Evolutionary conservation across 2,888 invertebrate species (phyloP).

Genomic region (Leptinotarsa haldemani): DNA sequence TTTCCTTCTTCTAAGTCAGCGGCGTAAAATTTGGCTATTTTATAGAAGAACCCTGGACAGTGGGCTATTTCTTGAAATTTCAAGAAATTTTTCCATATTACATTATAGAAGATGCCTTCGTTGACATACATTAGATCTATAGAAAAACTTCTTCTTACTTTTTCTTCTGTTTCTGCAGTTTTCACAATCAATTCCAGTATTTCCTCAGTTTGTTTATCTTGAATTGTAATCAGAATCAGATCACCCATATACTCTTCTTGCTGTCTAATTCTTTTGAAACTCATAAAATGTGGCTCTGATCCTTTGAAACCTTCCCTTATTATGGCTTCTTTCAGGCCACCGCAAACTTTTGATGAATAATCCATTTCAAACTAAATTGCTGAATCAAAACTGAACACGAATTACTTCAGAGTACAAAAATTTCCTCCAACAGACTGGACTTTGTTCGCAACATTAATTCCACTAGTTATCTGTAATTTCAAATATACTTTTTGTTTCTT

Average conservation of each 20-base stretch:
- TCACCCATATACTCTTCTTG: background rate
- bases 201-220: background rate
- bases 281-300: background rate
- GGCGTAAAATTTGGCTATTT: slow-evolving; percentile 30
- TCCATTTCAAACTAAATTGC: background rate
- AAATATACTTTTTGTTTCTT: no score
- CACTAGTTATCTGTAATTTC: no score
- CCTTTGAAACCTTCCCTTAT: background rate
- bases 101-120: slow-evolving; percentile 38
- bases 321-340: background rate
- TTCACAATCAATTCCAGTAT: background rate
- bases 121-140: slow-evolving; percentile 12
- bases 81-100: slow-evolving; percentile 26
- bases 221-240: background rate
- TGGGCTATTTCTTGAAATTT: slow-evolving; percentile 22
- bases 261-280: background rate
- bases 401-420: no score
- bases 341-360: background rate
- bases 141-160: background rate
- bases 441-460: no score
- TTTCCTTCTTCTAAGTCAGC: background rate
- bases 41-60: background rate
- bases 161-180: background rate
- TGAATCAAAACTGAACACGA: no score
- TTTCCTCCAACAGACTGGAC: no score